Base-by-base conservation (phyloP, 2,797 vertebrate species). In the Muraenolepis orangiensis region DNA sequence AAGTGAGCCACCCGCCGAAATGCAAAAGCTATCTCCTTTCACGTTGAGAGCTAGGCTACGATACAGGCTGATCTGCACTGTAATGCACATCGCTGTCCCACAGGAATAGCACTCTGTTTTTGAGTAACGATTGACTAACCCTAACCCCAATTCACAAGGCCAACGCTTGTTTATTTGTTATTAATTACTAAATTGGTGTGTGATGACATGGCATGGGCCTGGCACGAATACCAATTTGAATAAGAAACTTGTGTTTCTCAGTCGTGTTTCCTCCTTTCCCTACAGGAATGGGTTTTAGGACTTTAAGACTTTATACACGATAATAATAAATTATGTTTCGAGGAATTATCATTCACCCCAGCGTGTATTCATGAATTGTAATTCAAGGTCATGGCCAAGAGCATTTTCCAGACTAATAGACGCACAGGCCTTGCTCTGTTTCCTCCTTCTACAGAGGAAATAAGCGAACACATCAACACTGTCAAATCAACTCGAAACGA, bases 291-390 rank as follows among this genome's bases (percentile, higher is more conserved):
- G 32, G 8, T 34, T 57, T 57, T 57, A 57, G 23, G 42, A 18
- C 18, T n/a, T n/a, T n/a, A 18, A 51, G 51, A 57, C 23, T 23
- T 4, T n/a, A 76, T 66, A 71, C 69, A 76, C 78, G 71, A 76
- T 77, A 73, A 79, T 79, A 30, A 67, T 26, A 26, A 61, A 26
- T 26, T 11, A 26, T 23, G 57, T 61, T 61, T 26, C 23, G 4
- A 61, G 57, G 57, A 61, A 26, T 26, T 12, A 61, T 26, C n/a
- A 61, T 12, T 11, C 23, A 74, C 82, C 77, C 70, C 32, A 78
- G 70, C 72, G 16, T 64, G 36, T 72, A 69, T 72, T 70, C 29
- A 71, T 81, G 78, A 84, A 76, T 76, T 69, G 64, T 69, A 77
- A 75, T 74, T 28, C 74, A 73, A 75, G 77, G 75, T 72, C 66